Conservation (phyloP, 2,797 vertebrate genomes). For the Syngnathus rostellatus region DNA sequence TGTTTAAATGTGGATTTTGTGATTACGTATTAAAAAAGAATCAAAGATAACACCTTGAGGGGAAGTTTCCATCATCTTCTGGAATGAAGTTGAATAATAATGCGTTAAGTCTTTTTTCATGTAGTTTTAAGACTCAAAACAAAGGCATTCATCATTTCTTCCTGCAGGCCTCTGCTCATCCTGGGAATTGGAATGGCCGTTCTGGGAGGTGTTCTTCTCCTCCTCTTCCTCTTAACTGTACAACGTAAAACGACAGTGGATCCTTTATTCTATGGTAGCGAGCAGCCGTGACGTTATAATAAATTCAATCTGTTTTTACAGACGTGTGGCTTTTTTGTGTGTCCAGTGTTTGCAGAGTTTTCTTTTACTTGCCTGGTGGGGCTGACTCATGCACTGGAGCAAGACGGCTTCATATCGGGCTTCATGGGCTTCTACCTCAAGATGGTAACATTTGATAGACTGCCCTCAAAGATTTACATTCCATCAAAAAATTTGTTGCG, state of each 20-base stretch:
- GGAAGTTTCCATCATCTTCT: too few species aligned
- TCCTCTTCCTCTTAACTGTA: slow-evolving; percentile 50
- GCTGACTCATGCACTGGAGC: slow-evolving; percentile 78
- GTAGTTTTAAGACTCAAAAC: background rate
- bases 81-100: too few species aligned
- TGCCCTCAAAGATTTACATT: background rate
- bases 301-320: background rate
- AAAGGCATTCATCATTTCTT: background rate
- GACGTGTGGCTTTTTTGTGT: slow-evolving; percentile 8
- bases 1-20: background rate
- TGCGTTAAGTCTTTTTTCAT: too few species aligned
- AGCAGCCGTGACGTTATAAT: background rate
- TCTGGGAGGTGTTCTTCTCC: slow-evolving; percentile 51
- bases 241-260: slow-evolving; percentile 60
- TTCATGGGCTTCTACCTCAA: slow-evolving; percentile 78
- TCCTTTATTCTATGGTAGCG: slow-evolving; percentile 77
- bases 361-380: slow-evolving; percentile 76
- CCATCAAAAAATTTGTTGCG: background rate
- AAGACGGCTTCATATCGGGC: slow-evolving; percentile 77
- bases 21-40: too few species aligned
- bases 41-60: too few species aligned
- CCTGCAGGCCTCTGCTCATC: slow-evolving; percentile 57
- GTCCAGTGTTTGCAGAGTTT: slow-evolving; percentile 75
- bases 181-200: slow-evolving; percentile 51
- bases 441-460: slow-evolving; percentile 57